These are phyloP conservation scores for Bellardia pandia DNA, from an alignment of 2,888 invertebrate genomes.

Conservation along the genomic window DNA sequence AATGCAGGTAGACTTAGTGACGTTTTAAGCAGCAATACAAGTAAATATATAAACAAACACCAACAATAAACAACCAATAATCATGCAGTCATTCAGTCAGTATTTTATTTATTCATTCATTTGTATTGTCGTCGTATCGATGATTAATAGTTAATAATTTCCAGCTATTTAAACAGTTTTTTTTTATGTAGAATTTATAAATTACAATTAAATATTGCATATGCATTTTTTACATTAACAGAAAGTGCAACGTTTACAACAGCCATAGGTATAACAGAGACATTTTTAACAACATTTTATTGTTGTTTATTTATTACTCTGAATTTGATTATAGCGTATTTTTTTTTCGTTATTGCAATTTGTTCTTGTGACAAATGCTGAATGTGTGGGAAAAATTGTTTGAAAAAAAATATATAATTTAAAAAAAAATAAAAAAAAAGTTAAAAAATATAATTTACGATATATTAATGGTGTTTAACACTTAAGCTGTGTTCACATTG, in stretches of 20 bases:
- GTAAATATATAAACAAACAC: conserved; percentile 19
- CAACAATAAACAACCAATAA: conserved; percentile 5
- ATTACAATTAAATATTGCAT: conserved; percentile 13
- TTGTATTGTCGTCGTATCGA: conserved; percentile 54
- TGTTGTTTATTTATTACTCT: background rate
- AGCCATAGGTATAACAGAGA: background rate
- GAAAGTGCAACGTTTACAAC: background rate
- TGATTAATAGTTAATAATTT: conserved; percentile 55
- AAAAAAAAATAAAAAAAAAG: background rate
- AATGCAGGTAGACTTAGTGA: conserved; percentile 58
- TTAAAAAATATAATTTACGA: background rate
- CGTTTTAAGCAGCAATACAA: conserved; percentile 44
- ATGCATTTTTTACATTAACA: background rate
- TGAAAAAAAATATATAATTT: background rate
- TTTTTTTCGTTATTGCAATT: background rate
- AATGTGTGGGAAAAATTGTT: background rate
- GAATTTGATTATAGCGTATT: background rate
- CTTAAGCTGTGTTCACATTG: no score
- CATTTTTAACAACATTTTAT: background rate
- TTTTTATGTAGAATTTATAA: conserved; percentile 10
- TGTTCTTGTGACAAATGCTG: background rate
- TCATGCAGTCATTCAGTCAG: conserved; percentile 23
- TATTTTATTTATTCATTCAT: conserved; percentile 30
- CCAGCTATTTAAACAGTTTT: conserved; percentile 22
- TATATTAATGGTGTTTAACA: background rate